Percentiles rank a stretch among this genome's conserved stretches.
phyloP scores from a whole-genome alignment of 2,888 invertebrate genomes.

The Drosophila formosana region DNA sequence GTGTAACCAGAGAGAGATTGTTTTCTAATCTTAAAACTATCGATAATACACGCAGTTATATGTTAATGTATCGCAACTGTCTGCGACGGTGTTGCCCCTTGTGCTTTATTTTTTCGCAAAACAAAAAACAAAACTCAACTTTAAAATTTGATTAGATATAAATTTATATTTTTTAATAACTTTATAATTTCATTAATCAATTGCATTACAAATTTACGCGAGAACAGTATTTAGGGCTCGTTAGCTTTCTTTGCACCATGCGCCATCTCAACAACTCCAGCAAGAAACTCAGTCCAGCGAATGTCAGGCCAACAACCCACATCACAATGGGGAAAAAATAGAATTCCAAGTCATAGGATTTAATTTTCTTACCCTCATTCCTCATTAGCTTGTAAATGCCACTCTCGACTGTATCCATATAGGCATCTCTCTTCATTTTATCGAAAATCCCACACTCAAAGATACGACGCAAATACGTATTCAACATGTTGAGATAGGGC shows the following conservation, averaged over 20 bases:
- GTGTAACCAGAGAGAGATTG: too few species aligned
- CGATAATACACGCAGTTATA: too few species aligned
- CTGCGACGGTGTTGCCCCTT: too few species aligned
- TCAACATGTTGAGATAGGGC: slow-evolving; percentile 53
- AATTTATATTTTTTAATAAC: too few species aligned
- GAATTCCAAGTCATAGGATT: slow-evolving; percentile 44
- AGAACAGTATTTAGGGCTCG: neutral
- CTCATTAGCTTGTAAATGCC: slow-evolving; percentile 22
- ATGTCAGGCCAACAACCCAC: slow-evolving; percentile 38
- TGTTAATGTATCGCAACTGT: too few species aligned
- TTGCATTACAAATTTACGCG: too few species aligned
- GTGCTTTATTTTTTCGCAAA: too few species aligned
- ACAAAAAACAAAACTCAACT: too few species aligned
- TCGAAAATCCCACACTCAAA: slow-evolving; percentile 57
- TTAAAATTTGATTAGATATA: too few species aligned
- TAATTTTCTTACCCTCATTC: slow-evolving; percentile 2
- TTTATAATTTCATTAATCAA: too few species aligned
- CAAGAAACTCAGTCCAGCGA: slow-evolving; percentile 29
- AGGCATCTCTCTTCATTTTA: slow-evolving; percentile 50
- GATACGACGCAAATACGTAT: slow-evolving; percentile 49
- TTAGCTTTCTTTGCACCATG: neutral
- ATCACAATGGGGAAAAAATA: slow-evolving; percentile 51
- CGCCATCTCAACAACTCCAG: slow-evolving; percentile 25
- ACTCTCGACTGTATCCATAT: slow-evolving; percentile 34
- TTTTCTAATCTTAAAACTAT: too few species aligned